A percentile compares a stretch with the other conserved stretches of the same genome.
Evolutionary conservation across 2,888 invertebrate genomes (phyloP).

Genomic region (Monopis laevigella): DNA sequence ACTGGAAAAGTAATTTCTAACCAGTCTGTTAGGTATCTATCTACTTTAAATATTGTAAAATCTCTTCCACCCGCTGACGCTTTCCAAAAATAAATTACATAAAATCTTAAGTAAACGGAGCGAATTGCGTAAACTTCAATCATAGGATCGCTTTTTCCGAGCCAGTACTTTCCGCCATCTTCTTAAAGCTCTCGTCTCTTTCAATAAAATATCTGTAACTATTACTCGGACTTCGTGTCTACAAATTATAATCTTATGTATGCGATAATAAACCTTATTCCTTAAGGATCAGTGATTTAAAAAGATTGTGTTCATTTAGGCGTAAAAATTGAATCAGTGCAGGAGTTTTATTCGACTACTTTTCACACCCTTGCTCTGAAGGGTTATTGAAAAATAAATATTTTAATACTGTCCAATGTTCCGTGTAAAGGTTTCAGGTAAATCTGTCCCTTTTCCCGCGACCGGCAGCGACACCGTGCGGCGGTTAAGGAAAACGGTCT

Average conservation of each 20-base stretch:
- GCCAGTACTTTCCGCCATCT: conserved; percentile 1
- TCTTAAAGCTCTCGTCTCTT: neutral
- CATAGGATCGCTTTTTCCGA: conserved; percentile 30
- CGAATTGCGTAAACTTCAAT: conserved; percentile 50
- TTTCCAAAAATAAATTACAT: conserved; percentile 32
- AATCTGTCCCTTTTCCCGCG: conserved; percentile 45
- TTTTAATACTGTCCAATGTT: conserved; percentile 45
- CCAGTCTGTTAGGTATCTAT: neutral
- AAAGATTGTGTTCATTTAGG: conserved; percentile 29
- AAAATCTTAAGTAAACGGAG: conserved; percentile 45
- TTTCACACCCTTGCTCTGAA: conserved; percentile 28
- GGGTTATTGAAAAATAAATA: conserved; percentile 42
- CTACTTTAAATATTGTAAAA: conserved; percentile 20
- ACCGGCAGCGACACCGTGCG: conserved; percentile 33
- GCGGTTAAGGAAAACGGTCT: conserved; percentile 42
- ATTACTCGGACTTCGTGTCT: conserved; percentile 18
- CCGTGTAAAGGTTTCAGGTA: conserved; percentile 39
- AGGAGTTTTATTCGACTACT: conserved; percentile 21
- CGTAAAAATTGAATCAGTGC: conserved; percentile 31
- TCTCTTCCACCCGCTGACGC: conserved; percentile 25
- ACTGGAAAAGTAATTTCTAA: conserved; percentile 3
- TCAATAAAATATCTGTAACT: neutral
- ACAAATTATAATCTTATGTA: conserved; percentile 16
- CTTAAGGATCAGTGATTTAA: conserved; percentile 26
- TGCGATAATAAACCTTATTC: conserved; percentile 19